These are phyloP conservation scores for Rhinolophus ferrumequinum DNA, from an alignment of 2,113 vertebrate species.

Conservation along the genomic window DNA sequence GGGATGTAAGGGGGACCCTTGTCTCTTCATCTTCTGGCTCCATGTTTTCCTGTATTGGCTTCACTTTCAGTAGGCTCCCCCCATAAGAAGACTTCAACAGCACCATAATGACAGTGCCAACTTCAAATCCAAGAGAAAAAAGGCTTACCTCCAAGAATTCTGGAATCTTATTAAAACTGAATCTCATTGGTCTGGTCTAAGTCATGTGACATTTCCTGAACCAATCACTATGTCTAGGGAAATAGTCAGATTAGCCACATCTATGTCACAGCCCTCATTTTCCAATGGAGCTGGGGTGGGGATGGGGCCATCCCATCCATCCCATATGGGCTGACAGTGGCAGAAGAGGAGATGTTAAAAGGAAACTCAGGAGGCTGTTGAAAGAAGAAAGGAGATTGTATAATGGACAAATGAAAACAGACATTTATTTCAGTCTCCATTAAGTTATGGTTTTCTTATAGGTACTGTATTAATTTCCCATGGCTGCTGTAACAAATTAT, in stretches of 20 bases:
- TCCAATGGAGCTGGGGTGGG: not conserved
- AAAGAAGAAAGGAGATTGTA: not conserved
- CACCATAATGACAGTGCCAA: not conserved
- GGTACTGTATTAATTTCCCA: not conserved
- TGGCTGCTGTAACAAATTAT: not conserved
- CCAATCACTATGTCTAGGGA: not conserved
- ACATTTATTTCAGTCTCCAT: not conserved
- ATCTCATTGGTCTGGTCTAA: not conserved
- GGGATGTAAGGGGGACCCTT: not conserved
- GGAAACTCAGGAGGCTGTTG: not conserved
- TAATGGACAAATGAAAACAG: not conserved
- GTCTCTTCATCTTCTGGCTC: not conserved
- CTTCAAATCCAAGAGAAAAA: not conserved
- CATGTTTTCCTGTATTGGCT: not conserved
- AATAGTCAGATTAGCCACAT: not conserved
- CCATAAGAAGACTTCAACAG: not conserved
- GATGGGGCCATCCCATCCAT: not conserved
- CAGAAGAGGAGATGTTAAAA: not conserved
- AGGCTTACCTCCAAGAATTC: not conserved
- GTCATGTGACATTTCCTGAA: not conserved
- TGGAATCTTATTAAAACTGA: not conserved
- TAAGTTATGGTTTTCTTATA: not conserved
- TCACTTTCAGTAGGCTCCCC: not conserved
- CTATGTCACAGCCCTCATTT: not conserved
- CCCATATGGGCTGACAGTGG: too few relatives aligned